Conservation (phyloP, 2,113 vertebrate species). For the Cheirogaleus medius region DNA sequence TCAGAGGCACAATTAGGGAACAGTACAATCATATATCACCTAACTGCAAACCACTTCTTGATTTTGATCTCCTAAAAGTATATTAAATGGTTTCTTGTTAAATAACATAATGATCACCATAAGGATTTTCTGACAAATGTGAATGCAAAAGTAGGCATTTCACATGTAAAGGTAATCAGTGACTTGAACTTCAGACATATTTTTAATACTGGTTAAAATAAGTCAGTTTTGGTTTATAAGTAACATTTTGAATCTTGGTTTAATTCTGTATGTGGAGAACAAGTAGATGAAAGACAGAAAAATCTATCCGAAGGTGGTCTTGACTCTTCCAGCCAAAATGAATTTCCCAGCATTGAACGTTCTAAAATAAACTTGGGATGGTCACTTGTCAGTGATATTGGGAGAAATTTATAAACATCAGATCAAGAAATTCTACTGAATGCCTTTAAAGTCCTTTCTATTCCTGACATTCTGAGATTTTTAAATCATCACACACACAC, state of each 20-base stretch:
- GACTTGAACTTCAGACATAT: background rate
- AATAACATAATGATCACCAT: background rate
- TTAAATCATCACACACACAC: background rate
- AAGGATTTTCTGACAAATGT: background rate
- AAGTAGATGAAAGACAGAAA: background rate
- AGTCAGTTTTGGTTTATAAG: background rate
- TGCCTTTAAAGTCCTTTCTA: constrained; percentile 48
- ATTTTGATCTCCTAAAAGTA: background rate
- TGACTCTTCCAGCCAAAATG: background rate
- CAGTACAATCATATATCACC: background rate
- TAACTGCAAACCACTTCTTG: background rate
- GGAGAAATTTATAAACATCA: constrained; percentile 43
- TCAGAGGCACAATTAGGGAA: background rate
- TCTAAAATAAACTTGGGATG: constrained; percentile 47
- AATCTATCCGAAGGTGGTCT: background rate
- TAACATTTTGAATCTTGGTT: background rate
- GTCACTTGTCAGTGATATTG: constrained; percentile 1
- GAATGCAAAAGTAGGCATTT: background rate
- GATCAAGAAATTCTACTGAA: constrained; percentile 40
- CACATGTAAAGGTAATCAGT: background rate
- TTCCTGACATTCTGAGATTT: constrained; percentile 59
- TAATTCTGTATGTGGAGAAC: constrained; percentile 30
- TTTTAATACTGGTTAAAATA: background rate
- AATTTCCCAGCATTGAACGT: constrained; percentile 30
- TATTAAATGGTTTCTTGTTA: background rate